These are phyloP conservation scores for Cephus cinctus DNA, from an alignment of 1,140 invertebrate genomes.

Conservation along the genomic window DNA sequence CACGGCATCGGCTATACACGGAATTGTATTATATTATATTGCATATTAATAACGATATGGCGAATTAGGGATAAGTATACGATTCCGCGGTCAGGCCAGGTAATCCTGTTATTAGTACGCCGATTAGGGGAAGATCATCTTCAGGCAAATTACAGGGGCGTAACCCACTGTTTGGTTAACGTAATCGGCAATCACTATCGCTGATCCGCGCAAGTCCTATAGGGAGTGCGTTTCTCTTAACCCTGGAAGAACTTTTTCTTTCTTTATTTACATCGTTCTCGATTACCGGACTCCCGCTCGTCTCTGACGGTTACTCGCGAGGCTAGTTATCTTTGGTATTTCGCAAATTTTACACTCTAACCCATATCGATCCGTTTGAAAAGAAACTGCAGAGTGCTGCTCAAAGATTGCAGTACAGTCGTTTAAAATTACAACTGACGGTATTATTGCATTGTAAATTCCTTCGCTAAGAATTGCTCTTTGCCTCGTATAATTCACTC, in stretches of 20 bases:
- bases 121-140: constrained; percentile 42
- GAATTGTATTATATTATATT: constrained; percentile 34
- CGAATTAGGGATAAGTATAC: constrained; percentile 48
- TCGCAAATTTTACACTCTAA: too few species aligned
- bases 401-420: too few species aligned
- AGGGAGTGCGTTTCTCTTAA: neutral
- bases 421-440: too few species aligned
- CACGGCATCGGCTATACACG: neutral
- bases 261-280: neutral
- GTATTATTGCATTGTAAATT: too few species aligned
- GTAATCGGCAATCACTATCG: constrained; percentile 42
- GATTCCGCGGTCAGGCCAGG: constrained; percentile 29
- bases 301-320: too few species aligned
- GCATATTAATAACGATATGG: constrained; percentile 43
- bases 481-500: too few species aligned
- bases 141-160: constrained; percentile 43
- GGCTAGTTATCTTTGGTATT: too few species aligned
- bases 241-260: neutral
- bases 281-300: too few species aligned
- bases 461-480: too few species aligned
- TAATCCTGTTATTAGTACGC: constrained; percentile 46
- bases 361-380: too few species aligned
- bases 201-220: constrained; percentile 13
- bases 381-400: too few species aligned
- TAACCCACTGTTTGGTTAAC: constrained; percentile 45